These are phyloP conservation scores for Temnothorax curvispinosus DNA, from an alignment of 1,140 invertebrate species.

Conservation along the genomic window DNA sequence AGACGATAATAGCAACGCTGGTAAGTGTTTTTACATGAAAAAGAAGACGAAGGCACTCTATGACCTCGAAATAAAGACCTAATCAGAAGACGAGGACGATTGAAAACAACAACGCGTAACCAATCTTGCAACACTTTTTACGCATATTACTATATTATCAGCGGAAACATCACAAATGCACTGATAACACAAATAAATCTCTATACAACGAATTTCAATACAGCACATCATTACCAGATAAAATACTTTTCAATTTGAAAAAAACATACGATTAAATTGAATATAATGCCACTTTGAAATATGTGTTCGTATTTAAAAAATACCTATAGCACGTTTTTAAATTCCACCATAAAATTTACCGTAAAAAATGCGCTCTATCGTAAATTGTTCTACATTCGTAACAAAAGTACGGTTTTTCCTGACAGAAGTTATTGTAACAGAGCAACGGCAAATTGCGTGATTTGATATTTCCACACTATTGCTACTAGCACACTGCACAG, in stretches of 20 bases:
- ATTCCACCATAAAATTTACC: neutral
- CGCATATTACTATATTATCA: neutral
- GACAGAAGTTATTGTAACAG: conserved; percentile 1
- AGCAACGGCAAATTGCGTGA: conserved; percentile 37
- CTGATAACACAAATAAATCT: neutral
- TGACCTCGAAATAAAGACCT: conserved; percentile 10
- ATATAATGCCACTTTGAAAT: neutral
- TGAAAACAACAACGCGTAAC: neutral
- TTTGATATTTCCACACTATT: conserved; percentile 50
- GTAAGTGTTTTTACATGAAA: conserved; percentile 4
- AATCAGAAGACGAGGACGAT: neutral
- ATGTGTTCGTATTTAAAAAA: neutral
- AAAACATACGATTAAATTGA: neutral
- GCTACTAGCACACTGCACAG: conserved; percentile 7
- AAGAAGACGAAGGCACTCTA: neutral
- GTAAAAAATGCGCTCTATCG: neutral
- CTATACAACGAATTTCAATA: neutral
- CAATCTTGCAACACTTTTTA: neutral
- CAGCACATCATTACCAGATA: neutral
- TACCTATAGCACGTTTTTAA: neutral
- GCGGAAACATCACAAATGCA: neutral
- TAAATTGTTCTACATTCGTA: neutral
- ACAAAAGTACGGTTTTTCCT: neutral
- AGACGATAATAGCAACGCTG: neutral
- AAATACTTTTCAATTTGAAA: neutral